These are phyloP conservation scores for Poecilia velifera DNA, from an alignment of 2,797 vertebrate genomes.

Conservation along the genomic window DNA sequence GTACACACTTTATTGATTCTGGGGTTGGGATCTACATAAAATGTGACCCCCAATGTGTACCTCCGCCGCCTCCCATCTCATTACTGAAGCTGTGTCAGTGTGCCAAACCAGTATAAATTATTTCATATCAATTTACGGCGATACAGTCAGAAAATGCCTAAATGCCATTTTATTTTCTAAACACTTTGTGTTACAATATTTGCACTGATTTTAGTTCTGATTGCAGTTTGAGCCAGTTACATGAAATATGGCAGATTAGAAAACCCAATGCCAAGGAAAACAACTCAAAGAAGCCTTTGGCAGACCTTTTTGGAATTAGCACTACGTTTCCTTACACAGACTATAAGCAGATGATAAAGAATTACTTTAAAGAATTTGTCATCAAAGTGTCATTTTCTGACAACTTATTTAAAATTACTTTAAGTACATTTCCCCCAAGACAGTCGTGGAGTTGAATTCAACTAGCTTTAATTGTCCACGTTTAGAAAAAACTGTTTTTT, in stretches of 20 bases:
- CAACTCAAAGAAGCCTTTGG: not conserved
- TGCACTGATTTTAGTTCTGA: not conserved
- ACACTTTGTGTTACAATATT: not conserved
- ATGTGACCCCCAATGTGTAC: not conserved
- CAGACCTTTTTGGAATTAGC: too few species aligned
- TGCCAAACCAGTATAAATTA: not conserved
- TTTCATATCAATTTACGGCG: not conserved
- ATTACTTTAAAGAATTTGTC: not conserved
- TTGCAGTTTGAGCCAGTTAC: not conserved
- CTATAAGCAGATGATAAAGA: not conserved
- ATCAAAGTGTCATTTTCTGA: not conserved
- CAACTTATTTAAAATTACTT: not conserved
- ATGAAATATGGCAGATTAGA: not conserved
- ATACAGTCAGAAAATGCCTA: not conserved
- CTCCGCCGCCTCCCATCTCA: not conserved
- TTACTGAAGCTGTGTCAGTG: not conserved
- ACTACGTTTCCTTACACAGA: not conserved
- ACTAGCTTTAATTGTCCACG: not conserved
- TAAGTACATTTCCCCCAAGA: not conserved
- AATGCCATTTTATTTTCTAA: not conserved
- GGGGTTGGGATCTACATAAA: not conserved
- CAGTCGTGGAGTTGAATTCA: not conserved
- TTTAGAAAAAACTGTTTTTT: not conserved
- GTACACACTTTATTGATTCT: not conserved
- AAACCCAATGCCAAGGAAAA: not conserved